Evolutionary conservation across 2,888 invertebrate species (phyloP).

Genomic region (Ophioninae sp.): DNA sequence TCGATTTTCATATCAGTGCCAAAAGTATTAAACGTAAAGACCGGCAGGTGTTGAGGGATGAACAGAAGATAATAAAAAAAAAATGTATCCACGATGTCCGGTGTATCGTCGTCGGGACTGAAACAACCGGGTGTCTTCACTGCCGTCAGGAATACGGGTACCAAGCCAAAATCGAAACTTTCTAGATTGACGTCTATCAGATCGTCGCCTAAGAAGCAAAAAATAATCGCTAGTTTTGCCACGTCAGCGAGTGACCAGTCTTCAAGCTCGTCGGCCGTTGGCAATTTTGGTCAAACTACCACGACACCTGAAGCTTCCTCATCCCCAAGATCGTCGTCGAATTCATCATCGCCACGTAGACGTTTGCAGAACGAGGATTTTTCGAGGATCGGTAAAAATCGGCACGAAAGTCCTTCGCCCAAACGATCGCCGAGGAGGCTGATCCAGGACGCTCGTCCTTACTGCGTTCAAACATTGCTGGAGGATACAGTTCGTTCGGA

Average conservation of each 20-base stretch:
- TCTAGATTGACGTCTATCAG: slow-evolving; percentile 68
- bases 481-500: slow-evolving; percentile 66
- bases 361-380: slow-evolving; percentile 58
- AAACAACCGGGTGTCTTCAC: slow-evolving; percentile 67
- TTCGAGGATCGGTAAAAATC: slow-evolving; percentile 49
- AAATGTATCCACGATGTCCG: slow-evolving; percentile 70
- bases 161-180: slow-evolving; percentile 72
- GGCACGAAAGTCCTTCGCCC: slow-evolving; percentile 62
- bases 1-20: not conserved
- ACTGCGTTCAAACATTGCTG: slow-evolving; percentile 50
- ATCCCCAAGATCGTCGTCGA: slow-evolving; percentile 55
- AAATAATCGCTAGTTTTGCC: slow-evolving; percentile 31
- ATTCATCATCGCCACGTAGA: slow-evolving; percentile 60
- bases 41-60: not conserved
- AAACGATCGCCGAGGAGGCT: slow-evolving; percentile 67
- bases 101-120: slow-evolving; percentile 68
- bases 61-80: slow-evolving; percentile 47
- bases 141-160: slow-evolving; percentile 66
- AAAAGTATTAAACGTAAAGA: not conserved
- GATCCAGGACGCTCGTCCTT: slow-evolving; percentile 58
- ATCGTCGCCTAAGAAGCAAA: slow-evolving; percentile 64
- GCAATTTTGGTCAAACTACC: slow-evolving; percentile 5
- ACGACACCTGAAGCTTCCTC: slow-evolving; percentile 42
- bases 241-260: slow-evolving; percentile 37
- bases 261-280: not conserved